Percentiles rank a stretch among this genome's conserved stretches.
phyloP scores from a whole-genome alignment of 2,113 vertebrate species.

The Sorex fumeus region DNA sequence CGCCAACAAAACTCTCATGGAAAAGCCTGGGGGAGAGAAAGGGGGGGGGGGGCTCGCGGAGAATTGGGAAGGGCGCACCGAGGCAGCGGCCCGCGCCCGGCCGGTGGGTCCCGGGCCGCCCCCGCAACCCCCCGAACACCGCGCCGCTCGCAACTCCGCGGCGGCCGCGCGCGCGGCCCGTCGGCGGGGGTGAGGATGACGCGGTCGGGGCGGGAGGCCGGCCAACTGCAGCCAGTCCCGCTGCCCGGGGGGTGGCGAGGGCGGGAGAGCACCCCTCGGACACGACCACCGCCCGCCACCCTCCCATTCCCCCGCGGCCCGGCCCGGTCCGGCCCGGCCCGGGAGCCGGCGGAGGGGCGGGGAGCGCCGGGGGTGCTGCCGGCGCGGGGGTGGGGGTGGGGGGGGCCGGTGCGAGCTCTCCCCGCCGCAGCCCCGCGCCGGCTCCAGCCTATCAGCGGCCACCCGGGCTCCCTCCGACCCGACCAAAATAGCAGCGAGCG shows the following conservation, averaged over 20 bases:
- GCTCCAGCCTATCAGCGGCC: conserved; percentile 82
- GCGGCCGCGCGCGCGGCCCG: conserved; percentile 70
- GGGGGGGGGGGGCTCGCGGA: background rate
- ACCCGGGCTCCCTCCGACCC: conserved; percentile 73
- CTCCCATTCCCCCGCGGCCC: no score
- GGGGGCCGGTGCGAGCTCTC: conserved; percentile 26
- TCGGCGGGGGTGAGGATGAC: conserved; percentile 81
- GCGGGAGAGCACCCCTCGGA: background rate
- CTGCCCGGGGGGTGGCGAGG: conserved; percentile 45
- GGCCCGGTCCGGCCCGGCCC: no score
- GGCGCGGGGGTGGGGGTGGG: background rate
- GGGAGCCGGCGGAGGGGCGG: conserved; percentile 3
- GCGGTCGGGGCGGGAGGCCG: conserved; percentile 75
- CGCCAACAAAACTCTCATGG: conserved; percentile 70
- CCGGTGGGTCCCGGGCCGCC: background rate
- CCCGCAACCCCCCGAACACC: conserved; percentile 20
- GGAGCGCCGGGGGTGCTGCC: conserved; percentile 22
- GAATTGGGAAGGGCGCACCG: background rate
- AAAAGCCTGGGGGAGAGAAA: conserved; percentile 1
- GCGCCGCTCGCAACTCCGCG: conserved; percentile 75
- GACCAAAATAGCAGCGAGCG: conserved; percentile 85
- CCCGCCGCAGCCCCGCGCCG: conserved; percentile 67
- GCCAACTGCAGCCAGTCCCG: conserved; percentile 76
- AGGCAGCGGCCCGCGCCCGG: background rate
- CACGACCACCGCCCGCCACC: conserved; percentile 29